These are phyloP conservation scores for Zeugodacus cucurbitae DNA, from an alignment of 1,140 invertebrate species.

Conservation along the genomic window DNA sequence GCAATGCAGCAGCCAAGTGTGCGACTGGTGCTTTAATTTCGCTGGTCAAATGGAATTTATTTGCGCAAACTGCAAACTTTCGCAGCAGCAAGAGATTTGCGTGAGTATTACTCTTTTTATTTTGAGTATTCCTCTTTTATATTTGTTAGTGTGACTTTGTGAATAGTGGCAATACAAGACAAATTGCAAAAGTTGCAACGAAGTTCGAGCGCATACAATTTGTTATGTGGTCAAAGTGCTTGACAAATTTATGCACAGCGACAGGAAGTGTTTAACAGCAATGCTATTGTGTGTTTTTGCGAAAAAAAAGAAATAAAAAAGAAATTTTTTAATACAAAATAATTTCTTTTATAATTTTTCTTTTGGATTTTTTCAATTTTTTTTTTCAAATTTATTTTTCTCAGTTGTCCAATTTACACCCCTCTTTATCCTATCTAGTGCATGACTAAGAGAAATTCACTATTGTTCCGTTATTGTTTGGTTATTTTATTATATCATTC, in stretches of 20 bases:
- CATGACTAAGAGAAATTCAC: neutral
- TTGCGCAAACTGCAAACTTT: slow-evolving; percentile 21
- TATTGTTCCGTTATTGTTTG: slow-evolving; percentile 20
- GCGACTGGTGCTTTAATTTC: neutral
- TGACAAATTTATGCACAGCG: neutral
- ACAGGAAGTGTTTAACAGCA: neutral
- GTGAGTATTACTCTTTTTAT: too few species aligned
- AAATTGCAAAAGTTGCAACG: slow-evolving; percentile 10
- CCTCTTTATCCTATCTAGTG: neutral
- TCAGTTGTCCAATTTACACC: neutral
- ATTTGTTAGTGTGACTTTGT: neutral
- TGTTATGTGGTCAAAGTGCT: neutral
- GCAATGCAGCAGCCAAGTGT: neutral
- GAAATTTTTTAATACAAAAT: neutral
- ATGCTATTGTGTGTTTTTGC: neutral
- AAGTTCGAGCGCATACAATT: neutral
- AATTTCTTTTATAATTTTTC: neutral
- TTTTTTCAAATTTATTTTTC: neutral
- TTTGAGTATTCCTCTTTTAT: neutral
- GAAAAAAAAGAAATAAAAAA: neutral
- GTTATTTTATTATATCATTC: slow-evolving; percentile 23
- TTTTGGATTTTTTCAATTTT: neutral
- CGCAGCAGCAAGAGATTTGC: neutral
- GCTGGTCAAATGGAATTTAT: slow-evolving; percentile 37
- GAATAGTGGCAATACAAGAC: neutral